Conservation (phyloP, 2,113 vertebrate genomes). For the Leptobrachium leishanense region DNA sequence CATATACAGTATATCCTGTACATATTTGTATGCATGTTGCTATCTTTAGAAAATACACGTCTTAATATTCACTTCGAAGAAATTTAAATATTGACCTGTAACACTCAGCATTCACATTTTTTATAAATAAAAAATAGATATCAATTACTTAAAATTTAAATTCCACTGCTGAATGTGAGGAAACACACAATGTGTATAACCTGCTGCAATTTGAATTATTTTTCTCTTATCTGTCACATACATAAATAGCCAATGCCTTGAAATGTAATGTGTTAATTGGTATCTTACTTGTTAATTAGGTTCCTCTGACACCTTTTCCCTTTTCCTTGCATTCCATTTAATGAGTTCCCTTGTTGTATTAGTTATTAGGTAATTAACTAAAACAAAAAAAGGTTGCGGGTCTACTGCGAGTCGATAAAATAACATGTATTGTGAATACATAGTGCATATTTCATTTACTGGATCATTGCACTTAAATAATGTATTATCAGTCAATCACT, state of each 20-base stretch:
- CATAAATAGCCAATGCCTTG: conserved; percentile 15
- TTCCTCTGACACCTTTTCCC: conserved; percentile 38
- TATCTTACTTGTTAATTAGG: conserved; percentile 37
- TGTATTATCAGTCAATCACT: conserved; percentile 10
- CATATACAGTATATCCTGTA: no score
- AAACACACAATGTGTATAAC: conserved; percentile 18
- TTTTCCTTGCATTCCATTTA: conserved; percentile 32
- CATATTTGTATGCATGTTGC: no score
- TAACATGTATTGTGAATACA: conserved; percentile 22
- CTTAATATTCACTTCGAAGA: no score
- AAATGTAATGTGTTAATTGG: conserved; percentile 45
- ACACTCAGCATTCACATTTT: no score
- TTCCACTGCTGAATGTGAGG: conserved; percentile 4
- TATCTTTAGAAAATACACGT: no score
- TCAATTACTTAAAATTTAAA: neutral
- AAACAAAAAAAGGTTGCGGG: conserved; percentile 33
- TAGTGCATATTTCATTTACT: conserved; percentile 17
- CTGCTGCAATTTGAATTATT: conserved; percentile 19
- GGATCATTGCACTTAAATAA: conserved; percentile 21
- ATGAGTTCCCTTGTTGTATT: conserved; percentile 45
- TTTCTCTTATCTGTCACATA: conserved; percentile 28
- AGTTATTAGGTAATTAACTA: conserved; percentile 43
- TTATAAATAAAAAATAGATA: no score
- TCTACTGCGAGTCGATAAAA: conserved; percentile 21
- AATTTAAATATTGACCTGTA: no score